Evolutionary conservation across 2,888 invertebrate species (phyloP).

Genomic region (Uropetala carovei): DNA sequence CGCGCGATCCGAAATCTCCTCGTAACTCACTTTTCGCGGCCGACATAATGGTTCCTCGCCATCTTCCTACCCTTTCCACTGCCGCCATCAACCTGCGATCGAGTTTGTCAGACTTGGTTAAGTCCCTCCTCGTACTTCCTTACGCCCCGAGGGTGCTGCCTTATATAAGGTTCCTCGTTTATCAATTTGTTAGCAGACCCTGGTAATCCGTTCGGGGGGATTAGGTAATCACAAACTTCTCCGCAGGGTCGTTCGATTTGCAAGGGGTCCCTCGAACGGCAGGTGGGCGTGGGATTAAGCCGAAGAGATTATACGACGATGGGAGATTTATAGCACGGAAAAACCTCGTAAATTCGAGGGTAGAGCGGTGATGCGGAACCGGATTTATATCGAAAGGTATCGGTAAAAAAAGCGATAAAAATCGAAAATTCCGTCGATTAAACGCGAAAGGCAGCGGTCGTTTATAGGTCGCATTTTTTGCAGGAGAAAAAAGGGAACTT

Average conservation of each 20-base stretch:
- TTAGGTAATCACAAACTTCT: slow-evolving; percentile 1
- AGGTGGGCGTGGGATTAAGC: neutral
- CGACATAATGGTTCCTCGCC: neutral
- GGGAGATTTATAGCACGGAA: neutral
- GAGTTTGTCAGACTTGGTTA: too few relatives aligned
- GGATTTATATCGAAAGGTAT: too few relatives aligned
- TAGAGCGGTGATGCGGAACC: neutral
- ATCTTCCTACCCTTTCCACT: neutral
- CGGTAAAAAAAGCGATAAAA: too few relatives aligned
- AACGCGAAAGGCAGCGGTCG: too few relatives aligned
- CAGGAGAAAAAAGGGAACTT: too few relatives aligned
- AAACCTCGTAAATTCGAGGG: neutral
- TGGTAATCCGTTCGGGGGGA: neutral
- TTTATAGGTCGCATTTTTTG: too few relatives aligned
- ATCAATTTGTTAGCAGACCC: neutral
- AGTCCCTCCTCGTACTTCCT: too few relatives aligned
- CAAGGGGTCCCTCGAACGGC: neutral
- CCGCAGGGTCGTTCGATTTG: neutral
- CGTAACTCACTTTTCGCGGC: neutral
- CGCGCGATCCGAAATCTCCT: neutral
- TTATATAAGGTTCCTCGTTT: neutral
- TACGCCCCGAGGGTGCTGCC: too few relatives aligned
- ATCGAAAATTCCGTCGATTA: too few relatives aligned
- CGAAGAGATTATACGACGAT: neutral
- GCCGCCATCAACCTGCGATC: neutral